Conservation (phyloP, 2,888 invertebrate genomes). For the Drosophila borborema region DNA sequence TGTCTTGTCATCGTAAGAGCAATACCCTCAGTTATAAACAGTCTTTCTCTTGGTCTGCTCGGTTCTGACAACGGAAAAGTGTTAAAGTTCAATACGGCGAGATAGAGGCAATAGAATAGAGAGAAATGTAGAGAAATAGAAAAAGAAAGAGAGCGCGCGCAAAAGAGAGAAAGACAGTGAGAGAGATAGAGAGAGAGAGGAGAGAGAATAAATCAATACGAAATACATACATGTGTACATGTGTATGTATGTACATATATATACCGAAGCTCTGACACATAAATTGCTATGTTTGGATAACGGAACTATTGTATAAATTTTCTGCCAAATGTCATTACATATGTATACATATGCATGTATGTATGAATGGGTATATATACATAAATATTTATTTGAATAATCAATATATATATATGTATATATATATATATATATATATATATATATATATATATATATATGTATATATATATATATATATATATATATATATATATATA, state of each 20-base stretch:
- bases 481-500: not conserved
- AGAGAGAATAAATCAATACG: constrained; percentile 22
- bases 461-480: not conserved
- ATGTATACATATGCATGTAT: not conserved
- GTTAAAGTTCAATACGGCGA: constrained; percentile 66
- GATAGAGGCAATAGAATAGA: not conserved
- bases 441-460: too few species aligned
- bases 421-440: too few species aligned
- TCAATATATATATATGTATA: not conserved
- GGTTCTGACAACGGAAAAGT: constrained; percentile 58
- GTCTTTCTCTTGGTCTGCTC: constrained; percentile 56
- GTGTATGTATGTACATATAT: not conserved
- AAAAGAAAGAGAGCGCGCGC: not conserved
- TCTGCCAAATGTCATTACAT: not conserved
- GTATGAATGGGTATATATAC: not conserved
- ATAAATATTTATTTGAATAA: too few species aligned
- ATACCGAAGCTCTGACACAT: constrained; percentile 45
- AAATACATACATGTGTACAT: constrained; percentile 13
- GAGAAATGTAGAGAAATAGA: not conserved
- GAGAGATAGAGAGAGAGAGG: not conserved
- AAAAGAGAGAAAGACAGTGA: constrained; percentile 5
- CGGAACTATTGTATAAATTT: constrained; percentile 43
- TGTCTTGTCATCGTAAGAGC: constrained; percentile 73
- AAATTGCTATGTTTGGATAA: constrained; percentile 40
- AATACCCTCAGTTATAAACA: constrained; percentile 76